Base-by-base conservation (phyloP, 2,888 invertebrate species). In the Rhopalosiphum nymphaeae region DNA sequence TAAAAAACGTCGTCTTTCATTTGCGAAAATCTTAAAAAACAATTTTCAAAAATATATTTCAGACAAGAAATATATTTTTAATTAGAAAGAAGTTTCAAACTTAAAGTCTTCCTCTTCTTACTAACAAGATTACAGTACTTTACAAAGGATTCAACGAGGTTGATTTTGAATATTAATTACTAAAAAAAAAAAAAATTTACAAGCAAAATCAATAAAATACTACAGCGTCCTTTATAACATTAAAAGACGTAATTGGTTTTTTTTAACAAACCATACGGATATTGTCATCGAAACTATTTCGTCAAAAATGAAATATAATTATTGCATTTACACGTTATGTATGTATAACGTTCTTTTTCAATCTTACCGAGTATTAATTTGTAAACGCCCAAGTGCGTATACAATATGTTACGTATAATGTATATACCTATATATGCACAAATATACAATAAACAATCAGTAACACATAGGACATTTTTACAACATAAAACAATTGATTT, bases 61-160 rank as follows among this genome's bases (percentile, higher is more conserved):
- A 44, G 21, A 61, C 57, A 61, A 46, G 89, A 89, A 61, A 44
- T 89, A 42, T 89, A 61, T 44, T 89, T 89, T 89, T 61, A 89
- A 89, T 61, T 89, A 56, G 44, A 89, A 44, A 61, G 89, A 61
- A 89, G 89, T 89, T 89, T 89, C 46, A 44, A 67, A 90, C 61
- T 89, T 61, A 61, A 61, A 89, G 90, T 90, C 44, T 90, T 61
- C 25, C n/a, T 90, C 46, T 46, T 67, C 25, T 61, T 90, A 90
- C 46, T 90, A 67, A 90, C 67, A 46, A 90, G 90, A 90, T 90
- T 90, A 90, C 61, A 61, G 46, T 90, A 91, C 78, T 91, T 78
- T 91, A 78, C 91, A 78, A 91, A 91, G 91, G 91, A 91, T 91
- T 91, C 78, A 91, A 91, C 46, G 46, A 90, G 90, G 90, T 90